A percentile compares a stretch with the other conserved stretches of the same genome.
Conservation (phyloP, 1,140 invertebrate genomes). For the Harlomillsia oculata region DNA sequence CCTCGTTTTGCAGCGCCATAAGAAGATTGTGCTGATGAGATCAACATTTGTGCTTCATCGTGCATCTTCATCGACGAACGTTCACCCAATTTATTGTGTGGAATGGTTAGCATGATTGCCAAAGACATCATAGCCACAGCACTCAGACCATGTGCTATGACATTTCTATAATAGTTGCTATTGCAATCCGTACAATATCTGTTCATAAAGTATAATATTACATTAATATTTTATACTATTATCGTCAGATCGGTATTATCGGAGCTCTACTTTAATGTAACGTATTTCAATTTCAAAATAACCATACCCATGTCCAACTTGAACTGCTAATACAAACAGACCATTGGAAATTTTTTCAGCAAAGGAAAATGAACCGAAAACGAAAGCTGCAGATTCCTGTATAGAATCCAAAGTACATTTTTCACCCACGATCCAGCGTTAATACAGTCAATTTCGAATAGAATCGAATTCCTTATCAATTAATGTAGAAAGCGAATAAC, state of each 20-base stretch:
- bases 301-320: background rate
- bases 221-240: background rate
- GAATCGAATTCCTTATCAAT: background rate
- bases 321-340: background rate
- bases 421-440: background rate
- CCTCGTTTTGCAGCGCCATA: no score
- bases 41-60: no score
- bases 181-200: background rate
- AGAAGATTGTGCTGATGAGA: no score
- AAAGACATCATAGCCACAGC: background rate
- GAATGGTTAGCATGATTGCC: background rate
- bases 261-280: background rate
- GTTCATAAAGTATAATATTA: background rate
- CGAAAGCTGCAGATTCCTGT: background rate
- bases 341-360: background rate
- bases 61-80: background rate
- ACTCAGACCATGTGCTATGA: constrained; percentile 7
- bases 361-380: background rate
- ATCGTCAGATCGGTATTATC: no score
- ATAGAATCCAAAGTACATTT: background rate
- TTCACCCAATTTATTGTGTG: background rate
- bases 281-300: background rate
- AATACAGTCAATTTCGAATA: background rate
- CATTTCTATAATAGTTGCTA: constrained; percentile 9
- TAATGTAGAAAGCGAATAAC: no score